Evolutionary conservation across 2,888 invertebrate species (phyloP), one percentile per base, ranked within the genome.

Genomic region (Leptinotarsa haldemani): DNA sequence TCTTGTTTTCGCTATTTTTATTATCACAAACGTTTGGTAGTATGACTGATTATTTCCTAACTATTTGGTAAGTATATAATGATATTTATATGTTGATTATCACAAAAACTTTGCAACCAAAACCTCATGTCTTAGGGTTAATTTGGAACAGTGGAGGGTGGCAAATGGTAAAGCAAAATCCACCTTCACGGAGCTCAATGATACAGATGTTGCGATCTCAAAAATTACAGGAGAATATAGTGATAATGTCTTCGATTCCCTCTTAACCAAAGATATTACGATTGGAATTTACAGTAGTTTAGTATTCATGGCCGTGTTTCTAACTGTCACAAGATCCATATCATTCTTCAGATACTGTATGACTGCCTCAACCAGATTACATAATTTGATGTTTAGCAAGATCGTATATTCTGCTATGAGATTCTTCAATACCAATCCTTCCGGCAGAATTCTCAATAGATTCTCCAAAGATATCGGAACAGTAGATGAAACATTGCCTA

Each of bases 31-130:
- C 74, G 30, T 87, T 93, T 58, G 94, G 93, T 1, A 95, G 94
- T 15, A 90, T 91, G 15, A 91, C 93, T 0, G 96, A 96, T 85
- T 95, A 92, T 88, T 96, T 94, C 89, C 90, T 95, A 5, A 91
- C 93, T 4, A 92, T 90, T 83, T 95, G 95, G 95, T 92, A 80
- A 88, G 87, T 83, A 87, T 0, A 91, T 94, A 2, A 40, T 30
- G 2, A 13, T 40, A 7, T 13, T 12, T 12, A 93, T 2, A 95
- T 94, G 13, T 90, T 91, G 13, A 91, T 93, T 0, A 95, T 95
- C 85, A 94, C 92, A 12, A 70, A 40, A 68, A 16, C 16, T 13
- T 20, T 0, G 3, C 9, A 18, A 56, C 15, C 4, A n/a, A n/a
- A 25, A 7, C 16, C 2, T 40, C 18, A 2, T 30, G 20, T 74